Evolutionary conservation across 2,888 invertebrate species (phyloP).

Genomic region (Euzetes globulus): DNA sequence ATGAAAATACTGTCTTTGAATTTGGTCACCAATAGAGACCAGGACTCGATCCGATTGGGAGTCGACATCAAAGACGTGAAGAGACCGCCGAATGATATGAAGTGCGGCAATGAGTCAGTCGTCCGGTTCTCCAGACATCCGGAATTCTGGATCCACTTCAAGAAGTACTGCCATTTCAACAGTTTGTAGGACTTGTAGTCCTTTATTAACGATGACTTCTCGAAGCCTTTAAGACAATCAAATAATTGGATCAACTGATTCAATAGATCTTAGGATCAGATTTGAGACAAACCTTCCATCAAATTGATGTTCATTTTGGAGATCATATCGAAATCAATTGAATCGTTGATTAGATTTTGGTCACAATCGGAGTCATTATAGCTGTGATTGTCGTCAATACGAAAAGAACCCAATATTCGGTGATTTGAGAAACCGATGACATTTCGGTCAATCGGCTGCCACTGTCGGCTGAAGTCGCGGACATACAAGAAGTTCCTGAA

Average conservation of each 20-base stretch:
- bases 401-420: neutral
- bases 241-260: neutral
- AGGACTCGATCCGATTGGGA: neutral
- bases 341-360: neutral
- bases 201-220: neutral
- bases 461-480: too few species aligned
- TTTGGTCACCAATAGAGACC: constrained; percentile 13
- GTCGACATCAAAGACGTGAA: constrained; percentile 17
- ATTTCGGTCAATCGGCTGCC: too few species aligned
- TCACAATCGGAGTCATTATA: neutral
- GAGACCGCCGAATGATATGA: neutral
- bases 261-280: neutral
- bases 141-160: neutral
- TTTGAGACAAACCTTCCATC: neutral
- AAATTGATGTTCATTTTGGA: constrained; percentile 14
- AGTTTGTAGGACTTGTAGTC: constrained; percentile 20
- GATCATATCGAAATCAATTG: neutral
- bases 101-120: neutral
- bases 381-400: neutral
- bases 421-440: neutral
- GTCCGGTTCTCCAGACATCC: neutral
- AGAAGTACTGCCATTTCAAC: neutral
- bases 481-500: too few species aligned
- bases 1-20: neutral
- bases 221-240: constrained; percentile 8